Evolutionary conservation across 2,113 vertebrate genomes (phyloP).

Genomic region (Tachycineta bicolor): DNA sequence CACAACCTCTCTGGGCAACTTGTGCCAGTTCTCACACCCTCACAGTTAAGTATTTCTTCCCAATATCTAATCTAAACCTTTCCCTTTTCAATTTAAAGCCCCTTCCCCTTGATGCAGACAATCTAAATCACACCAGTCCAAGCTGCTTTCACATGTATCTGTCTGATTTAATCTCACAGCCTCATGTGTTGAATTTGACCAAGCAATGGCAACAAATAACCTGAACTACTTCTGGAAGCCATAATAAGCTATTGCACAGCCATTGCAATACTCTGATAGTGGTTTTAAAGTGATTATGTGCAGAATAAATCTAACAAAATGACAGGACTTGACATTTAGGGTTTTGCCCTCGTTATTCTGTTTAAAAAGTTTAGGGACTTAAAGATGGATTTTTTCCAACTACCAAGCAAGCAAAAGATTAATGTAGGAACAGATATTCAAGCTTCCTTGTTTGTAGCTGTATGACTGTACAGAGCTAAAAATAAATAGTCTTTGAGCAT

Average conservation of each 20-base stretch:
- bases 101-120: neutral
- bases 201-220: neutral
- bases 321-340: neutral
- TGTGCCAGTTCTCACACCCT: neutral
- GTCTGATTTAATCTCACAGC: neutral
- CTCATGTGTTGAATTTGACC: neutral
- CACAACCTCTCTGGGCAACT: neutral
- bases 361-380: neutral
- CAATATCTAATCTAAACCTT: neutral
- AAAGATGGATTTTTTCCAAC: neutral
- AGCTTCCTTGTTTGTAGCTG: neutral
- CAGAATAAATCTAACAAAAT: neutral
- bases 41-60: neutral
- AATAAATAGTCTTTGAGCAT: constrained; percentile 1
- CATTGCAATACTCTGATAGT: neutral
- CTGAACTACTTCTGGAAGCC: neutral
- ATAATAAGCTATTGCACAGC: neutral
- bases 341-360: neutral
- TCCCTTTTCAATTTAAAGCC: neutral
- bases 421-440: neutral
- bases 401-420: neutral
- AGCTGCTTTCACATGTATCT: neutral
- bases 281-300: neutral
- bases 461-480: constrained; percentile 25
- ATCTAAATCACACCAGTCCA: rapidly evolving